Conservation (phyloP, 2,113 vertebrate species). For the Orientallactaga bullata region DNA sequence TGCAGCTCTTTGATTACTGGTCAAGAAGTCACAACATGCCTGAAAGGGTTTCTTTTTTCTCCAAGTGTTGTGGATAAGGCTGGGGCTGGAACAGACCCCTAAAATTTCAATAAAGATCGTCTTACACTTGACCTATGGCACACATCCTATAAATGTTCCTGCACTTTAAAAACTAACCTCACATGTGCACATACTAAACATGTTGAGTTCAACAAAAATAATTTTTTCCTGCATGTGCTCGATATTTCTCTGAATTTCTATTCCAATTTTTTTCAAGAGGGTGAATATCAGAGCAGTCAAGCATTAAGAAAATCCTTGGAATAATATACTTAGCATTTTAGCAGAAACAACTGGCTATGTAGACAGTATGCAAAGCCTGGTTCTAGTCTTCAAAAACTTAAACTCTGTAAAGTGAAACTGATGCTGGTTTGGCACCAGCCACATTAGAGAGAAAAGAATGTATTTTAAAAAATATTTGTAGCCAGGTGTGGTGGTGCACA, state of each 20-base stretch:
- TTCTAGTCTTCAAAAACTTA: neutral
- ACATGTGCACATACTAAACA: fast-evolving
- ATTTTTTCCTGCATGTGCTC: neutral
- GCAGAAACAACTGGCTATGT: neutral
- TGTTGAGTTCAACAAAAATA: neutral
- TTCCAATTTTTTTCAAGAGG: neutral
- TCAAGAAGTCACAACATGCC: neutral
- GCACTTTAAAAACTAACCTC: neutral
- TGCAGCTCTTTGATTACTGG: neutral
- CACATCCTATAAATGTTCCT: neutral
- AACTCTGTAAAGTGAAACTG: neutral
- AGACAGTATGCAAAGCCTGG: neutral
- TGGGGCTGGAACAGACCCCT: neutral
- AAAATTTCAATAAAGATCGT: neutral
- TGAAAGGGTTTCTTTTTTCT: neutral
- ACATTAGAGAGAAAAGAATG: neutral
- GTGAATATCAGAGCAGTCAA: neutral
- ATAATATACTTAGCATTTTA: neutral
- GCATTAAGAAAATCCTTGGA: neutral
- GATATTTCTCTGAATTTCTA: neutral
- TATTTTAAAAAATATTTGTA: too few relatives aligned
- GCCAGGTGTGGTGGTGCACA: too few relatives aligned
- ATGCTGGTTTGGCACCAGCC: neutral
- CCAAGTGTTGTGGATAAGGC: fast-evolving
- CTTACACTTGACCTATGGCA: neutral